Base-by-base conservation (phyloP, 1,140 invertebrate genomes). In the Amyelois transitella region DNA sequence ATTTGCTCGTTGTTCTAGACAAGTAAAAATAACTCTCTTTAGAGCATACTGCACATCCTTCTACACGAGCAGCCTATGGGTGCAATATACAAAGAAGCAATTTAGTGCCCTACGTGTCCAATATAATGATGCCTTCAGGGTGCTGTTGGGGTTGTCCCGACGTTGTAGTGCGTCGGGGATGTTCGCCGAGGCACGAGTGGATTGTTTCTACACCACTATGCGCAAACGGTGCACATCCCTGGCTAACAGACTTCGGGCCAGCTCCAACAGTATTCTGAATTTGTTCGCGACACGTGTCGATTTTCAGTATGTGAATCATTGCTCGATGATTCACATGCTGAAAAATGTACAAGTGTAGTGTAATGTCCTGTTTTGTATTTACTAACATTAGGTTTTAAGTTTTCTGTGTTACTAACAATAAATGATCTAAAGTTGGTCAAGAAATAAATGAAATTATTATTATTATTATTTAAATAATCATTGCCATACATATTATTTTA, bases 141-240 rank as follows among this genome's bases (percentile, higher is more conserved):
- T n/a, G n/a, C n/a, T n/a, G n/a, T n/a, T n/a, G n/a, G 51, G 12
- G 25, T 17, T 47, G 44, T 12, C 44, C 4, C 18, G 44, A 20
- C 6, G 12, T 4, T 47, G 44, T 18, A n/a, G n/a, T n/a, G n/a
- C n/a, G n/a, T n/a, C n/a, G n/a, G n/a, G n/a, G n/a, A n/a, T n/a
- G n/a, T n/a, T 47, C 19, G 44, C 44, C 12, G 44, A 18, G 18
- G 18, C 44, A 17, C 44, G 44, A 3, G 44, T 18, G 14, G 18
- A 19, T 47, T 47, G 14, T 20, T 47, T 18, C 44, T 47, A 17
- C 18, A 19, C 48, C 6, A n/a, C n/a, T n/a, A n/a, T n/a, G n/a
- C n/a, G n/a, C n/a, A n/a, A n/a, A n/a, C n/a, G n/a, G 18, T 49
- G 47, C 20, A 20, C 47, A 49, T 49, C 47, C 10, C n/a, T 49